Evolutionary conservation across 2,797 vertebrate genomes (phyloP).

Genomic region (Bradypodion pumilum): DNA sequence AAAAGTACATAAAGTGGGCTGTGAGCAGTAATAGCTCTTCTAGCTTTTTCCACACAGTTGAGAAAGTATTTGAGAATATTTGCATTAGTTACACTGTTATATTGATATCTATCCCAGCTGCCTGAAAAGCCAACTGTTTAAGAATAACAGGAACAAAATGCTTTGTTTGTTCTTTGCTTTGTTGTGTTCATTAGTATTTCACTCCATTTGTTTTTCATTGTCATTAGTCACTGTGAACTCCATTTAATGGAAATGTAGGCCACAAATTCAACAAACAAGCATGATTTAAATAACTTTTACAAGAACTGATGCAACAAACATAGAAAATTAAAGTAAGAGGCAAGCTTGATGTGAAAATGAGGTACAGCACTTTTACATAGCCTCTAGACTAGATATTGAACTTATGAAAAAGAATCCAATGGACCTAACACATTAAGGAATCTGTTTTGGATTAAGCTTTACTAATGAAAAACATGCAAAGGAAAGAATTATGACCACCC

Average conservation of each 20-base stretch:
- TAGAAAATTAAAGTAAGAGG: background rate
- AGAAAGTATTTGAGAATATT: too few relatives aligned
- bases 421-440: constrained; percentile 8
- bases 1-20: too few relatives aligned
- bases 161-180: too few relatives aligned
- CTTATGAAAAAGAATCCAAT: background rate
- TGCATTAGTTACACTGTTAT: too few relatives aligned
- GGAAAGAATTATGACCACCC: constrained; percentile 8
- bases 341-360: background rate
- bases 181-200: too few relatives aligned
- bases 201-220: background rate
- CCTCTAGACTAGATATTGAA: background rate
- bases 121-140: too few relatives aligned
- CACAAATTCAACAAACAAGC: background rate
- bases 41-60: too few relatives aligned
- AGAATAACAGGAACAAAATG: too few relatives aligned
- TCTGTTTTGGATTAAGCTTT: constrained; percentile 27
- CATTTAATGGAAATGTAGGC: background rate
- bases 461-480: constrained; percentile 9
- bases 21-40: too few relatives aligned
- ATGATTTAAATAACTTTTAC: background rate
- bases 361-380: background rate
- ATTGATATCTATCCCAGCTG: too few relatives aligned
- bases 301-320: background rate
- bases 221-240: background rate